These are phyloP conservation scores for Andricus grossulariae DNA, from an alignment of 1,140 invertebrate species.

Conservation along the genomic window DNA sequence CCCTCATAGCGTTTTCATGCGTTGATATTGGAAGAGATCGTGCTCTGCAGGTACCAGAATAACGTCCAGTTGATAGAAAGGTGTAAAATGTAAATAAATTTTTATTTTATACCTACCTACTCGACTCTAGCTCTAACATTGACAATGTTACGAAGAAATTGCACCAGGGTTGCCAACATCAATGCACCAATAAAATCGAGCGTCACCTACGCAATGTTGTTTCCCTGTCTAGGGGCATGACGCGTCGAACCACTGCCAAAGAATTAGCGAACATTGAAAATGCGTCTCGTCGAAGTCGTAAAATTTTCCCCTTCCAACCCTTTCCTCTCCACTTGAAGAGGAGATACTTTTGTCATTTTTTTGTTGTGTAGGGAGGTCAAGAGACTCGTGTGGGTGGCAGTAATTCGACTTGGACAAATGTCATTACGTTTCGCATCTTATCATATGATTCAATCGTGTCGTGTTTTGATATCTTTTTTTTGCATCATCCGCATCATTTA, in stretches of 20 bases:
- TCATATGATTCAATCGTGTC: not conserved
- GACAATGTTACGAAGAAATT: slow-evolving; percentile 15
- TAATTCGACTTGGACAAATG: slow-evolving; percentile 1
- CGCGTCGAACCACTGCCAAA: not conserved
- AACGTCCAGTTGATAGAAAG: not conserved
- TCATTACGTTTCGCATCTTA: not conserved
- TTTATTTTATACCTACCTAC: slow-evolving; percentile 14
- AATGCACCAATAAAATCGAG: slow-evolving; percentile 51
- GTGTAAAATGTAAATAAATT: slow-evolving; percentile 20
- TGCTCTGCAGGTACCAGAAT: not conserved
- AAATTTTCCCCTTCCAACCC: slow-evolving; percentile 43
- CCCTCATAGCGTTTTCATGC: slow-evolving; percentile 16
- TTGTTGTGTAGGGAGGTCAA: not conserved
- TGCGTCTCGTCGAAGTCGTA: slow-evolving; percentile 39
- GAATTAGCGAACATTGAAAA: slow-evolving; percentile 47
- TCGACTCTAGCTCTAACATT: slow-evolving; percentile 10
- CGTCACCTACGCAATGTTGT: slow-evolving; percentile 47
- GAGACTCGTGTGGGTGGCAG: not conserved
- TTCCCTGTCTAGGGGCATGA: slow-evolving; percentile 9
- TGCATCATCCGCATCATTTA: not conserved
- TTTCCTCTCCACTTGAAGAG: slow-evolving; percentile 21
- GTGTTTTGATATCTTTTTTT: not conserved
- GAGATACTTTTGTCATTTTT: not conserved
- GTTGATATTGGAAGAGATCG: slow-evolving; percentile 18
- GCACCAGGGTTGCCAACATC: not conserved